Evolutionary conservation across 2,797 vertebrate genomes (phyloP).

Genomic region (Sternarchorhynchus goeldii): DNA sequence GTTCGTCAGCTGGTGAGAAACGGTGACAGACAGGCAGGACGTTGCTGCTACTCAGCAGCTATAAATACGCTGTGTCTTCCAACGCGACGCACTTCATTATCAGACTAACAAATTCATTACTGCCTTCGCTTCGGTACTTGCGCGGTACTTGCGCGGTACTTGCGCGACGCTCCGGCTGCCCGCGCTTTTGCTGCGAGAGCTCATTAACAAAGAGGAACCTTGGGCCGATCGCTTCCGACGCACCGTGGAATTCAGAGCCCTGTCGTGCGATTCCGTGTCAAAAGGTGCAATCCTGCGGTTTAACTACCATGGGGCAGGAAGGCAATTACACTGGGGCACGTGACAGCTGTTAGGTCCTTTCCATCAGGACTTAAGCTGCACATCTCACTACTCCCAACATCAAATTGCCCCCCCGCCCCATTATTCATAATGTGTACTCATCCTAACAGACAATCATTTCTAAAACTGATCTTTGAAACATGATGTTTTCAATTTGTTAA

Average conservation of each 20-base stretch:
- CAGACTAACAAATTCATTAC: conserved; percentile 49
- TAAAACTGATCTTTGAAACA: too few relatives aligned
- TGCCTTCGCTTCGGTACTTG: conserved; percentile 43
- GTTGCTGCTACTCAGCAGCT: conserved; percentile 22
- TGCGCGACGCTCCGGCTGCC: conserved; percentile 17
- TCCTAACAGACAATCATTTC: too few relatives aligned
- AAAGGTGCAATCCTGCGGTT: background rate
- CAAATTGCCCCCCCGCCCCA: too few relatives aligned
- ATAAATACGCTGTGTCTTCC: conserved; percentile 43
- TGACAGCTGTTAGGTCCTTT: too few relatives aligned
- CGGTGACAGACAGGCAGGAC: conserved; percentile 17
- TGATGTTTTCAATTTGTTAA: too few relatives aligned
- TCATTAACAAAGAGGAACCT: conserved; percentile 33
- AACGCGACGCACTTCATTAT: conserved; percentile 47
- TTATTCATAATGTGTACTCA: too few relatives aligned
- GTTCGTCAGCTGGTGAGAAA: conserved; percentile 4
- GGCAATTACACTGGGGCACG: too few relatives aligned
- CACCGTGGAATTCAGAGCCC: background rate
- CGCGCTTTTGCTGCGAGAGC: background rate
- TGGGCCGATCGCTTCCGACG: background rate
- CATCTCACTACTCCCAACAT: too few relatives aligned
- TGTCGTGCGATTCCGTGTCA: background rate
- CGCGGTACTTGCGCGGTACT: conserved; percentile 22
- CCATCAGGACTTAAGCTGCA: too few relatives aligned
- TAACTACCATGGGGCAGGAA: too few relatives aligned